Evolutionary conservation across 2,888 invertebrate genomes (phyloP).

Genomic region (Cryptophagus acutangulus): DNA sequence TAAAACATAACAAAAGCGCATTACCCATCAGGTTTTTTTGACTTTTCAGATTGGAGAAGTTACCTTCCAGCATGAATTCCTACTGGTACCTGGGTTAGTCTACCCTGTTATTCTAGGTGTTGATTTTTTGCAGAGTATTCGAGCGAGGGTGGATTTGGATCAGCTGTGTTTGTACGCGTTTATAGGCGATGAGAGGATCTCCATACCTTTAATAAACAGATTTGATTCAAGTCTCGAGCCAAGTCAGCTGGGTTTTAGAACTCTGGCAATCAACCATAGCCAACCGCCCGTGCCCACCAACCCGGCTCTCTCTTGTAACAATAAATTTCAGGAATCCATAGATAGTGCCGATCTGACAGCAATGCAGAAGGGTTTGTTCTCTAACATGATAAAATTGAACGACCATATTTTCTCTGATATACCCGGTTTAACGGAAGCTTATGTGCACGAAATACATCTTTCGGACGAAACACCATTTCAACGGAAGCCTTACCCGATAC

Average conservation of each 20-base stretch:
- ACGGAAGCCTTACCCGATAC: constrained; percentile 5
- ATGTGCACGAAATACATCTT: no score
- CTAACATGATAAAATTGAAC: background rate
- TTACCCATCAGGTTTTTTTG: constrained; percentile 8
- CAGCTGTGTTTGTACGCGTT: background rate
- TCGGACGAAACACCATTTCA: constrained; percentile 5
- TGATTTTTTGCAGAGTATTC: background rate
- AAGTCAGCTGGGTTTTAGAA: constrained; percentile 8
- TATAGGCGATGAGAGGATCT: constrained; percentile 1
- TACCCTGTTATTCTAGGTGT: constrained; percentile 6
- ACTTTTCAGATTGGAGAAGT: constrained; percentile 2
- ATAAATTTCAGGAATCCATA: no score
- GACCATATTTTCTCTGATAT: constrained; percentile 8
- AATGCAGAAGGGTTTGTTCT: background rate
- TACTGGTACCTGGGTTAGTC: constrained; percentile 3
- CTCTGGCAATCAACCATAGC: background rate
- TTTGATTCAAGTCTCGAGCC: no score
- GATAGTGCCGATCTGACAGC: background rate
- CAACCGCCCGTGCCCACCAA: background rate
- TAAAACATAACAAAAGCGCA: background rate
- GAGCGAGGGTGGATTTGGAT: constrained; percentile 3
- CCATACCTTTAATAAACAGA: no score
- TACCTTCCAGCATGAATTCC: constrained; percentile 4
- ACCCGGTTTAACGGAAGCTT: constrained; percentile 6
- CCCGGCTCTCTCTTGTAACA: background rate